Evolutionary conservation across 2,888 invertebrate species (phyloP).

Genomic region (Agrotis ipsilon): DNA sequence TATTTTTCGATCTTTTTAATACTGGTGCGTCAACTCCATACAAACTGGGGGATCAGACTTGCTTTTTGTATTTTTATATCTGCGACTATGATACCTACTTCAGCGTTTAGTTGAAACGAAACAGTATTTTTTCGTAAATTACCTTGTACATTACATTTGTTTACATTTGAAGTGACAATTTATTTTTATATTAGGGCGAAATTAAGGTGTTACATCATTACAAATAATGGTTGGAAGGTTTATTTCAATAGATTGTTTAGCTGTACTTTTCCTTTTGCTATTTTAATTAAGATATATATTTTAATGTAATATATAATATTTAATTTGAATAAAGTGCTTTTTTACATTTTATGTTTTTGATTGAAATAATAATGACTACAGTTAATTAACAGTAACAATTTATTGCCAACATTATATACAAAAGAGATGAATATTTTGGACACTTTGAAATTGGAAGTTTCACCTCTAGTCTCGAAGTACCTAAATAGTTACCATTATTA

Average conservation of each 20-base stretch:
- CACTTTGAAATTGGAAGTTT: constrained; percentile 68
- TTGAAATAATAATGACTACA: constrained; percentile 36
- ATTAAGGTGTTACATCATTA: constrained; percentile 83
- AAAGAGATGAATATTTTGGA: constrained; percentile 72
- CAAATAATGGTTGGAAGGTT: constrained; percentile 85
- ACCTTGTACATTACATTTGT: constrained; percentile 83
- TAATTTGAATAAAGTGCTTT: constrained; percentile 91
- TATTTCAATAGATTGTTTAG: constrained; percentile 89
- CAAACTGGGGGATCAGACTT: constrained; percentile 84
- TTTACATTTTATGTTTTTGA: constrained; percentile 76
- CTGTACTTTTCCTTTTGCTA: constrained; percentile 89
- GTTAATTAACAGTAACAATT: constrained; percentile 68
- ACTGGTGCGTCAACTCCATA: constrained; percentile 81
- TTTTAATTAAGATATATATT: constrained; percentile 90
- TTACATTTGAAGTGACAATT: constrained; percentile 79
- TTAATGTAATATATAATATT: constrained; percentile 91
- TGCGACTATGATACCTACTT: constrained; percentile 78
- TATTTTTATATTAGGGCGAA: constrained; percentile 81
- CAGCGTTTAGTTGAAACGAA: constrained; percentile 75
- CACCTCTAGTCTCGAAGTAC: constrained; percentile 69
- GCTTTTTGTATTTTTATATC: constrained; percentile 91
- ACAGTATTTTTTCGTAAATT: constrained; percentile 86
- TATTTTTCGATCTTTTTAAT: constrained; percentile 85
- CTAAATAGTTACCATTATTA: constrained; percentile 75
- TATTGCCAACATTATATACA: constrained; percentile 84